Evolutionary conservation across 2,797 vertebrate species (phyloP).

Genomic region (Smutsia temminckii): DNA sequence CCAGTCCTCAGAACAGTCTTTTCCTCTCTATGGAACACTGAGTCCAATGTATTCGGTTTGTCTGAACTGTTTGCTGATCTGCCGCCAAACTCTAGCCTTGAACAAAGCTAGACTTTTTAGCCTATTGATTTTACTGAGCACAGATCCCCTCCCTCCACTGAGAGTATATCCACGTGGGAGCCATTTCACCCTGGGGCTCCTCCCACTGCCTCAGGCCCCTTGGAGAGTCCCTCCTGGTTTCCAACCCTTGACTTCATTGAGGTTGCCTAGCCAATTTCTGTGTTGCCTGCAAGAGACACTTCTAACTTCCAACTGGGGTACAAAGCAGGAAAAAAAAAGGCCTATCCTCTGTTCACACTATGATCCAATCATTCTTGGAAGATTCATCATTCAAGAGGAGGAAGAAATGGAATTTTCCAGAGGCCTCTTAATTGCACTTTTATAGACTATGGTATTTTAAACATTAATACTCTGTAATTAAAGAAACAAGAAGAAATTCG

Average conservation of each 20-base stretch:
- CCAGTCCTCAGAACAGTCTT: not conserved
- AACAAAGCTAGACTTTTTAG: not conserved
- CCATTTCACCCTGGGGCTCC: not conserved
- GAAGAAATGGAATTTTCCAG: slow-evolving; percentile 58
- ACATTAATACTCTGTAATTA: slow-evolving; percentile 73
- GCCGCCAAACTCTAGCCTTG: not conserved
- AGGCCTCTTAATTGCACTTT: slow-evolving; percentile 52
- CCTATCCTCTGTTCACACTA: not conserved
- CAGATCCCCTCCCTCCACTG: not conserved
- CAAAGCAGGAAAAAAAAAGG: not conserved
- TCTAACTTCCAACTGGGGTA: not conserved
- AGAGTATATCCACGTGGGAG: not conserved
- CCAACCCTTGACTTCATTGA: not conserved
- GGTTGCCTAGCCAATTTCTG: not conserved
- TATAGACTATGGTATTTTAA: slow-evolving; percentile 66
- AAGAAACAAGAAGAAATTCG: slow-evolving; percentile 63
- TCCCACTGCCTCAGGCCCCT: not conserved
- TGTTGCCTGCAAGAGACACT: not conserved
- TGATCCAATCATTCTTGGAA: not conserved
- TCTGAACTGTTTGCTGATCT: not conserved
- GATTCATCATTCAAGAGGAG: not conserved
- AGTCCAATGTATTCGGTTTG: not conserved
- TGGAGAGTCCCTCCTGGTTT: not conserved
- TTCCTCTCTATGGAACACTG: not conserved
- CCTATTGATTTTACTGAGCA: not conserved